These are phyloP conservation scores for Lamellibrachia columna DNA, from an alignment of 2,888 invertebrate species.

Conservation along the genomic window DNA sequence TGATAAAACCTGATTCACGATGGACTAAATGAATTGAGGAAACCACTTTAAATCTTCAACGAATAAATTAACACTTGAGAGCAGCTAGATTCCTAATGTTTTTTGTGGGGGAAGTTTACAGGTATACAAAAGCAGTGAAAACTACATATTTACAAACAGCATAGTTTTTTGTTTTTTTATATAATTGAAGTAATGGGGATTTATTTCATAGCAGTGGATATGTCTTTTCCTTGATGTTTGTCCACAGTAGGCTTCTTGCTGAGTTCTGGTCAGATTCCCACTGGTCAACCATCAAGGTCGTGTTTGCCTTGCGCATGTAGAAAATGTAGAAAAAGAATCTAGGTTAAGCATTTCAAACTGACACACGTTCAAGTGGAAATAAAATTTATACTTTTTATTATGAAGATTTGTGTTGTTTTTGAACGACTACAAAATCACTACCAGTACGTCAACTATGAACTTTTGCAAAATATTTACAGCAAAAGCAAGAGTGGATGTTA, in stretches of 20 bases:
- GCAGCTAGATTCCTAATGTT: not conserved
- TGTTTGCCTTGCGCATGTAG: conserved; percentile 9
- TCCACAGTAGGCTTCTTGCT: not conserved
- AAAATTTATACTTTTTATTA: conserved; percentile 10
- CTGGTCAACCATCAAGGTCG: not conserved
- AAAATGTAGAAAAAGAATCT: not conserved
- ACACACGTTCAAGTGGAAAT: not conserved
- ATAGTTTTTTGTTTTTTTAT: not conserved
- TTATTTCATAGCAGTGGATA: not conserved
- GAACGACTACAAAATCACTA: not conserved
- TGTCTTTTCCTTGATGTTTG: not conserved
- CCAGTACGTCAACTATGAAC: not conserved
- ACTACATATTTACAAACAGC: not conserved
- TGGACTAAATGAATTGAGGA: not conserved
- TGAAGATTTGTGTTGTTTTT: conserved; percentile 3
- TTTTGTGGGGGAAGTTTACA: not conserved
- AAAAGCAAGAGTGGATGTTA: no score
- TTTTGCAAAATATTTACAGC: no score
- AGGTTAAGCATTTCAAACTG: not conserved
- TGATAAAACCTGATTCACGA: no score
- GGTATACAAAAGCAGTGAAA: not conserved
- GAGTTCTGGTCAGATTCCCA: not conserved
- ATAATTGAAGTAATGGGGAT: not conserved
- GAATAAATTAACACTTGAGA: not conserved
- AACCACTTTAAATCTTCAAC: not conserved